Percentiles rank a stretch among this genome's conserved stretches.
These are phyloP conservation scores for Xiphophorus couchianus DNA, from an alignment of 2,113 vertebrate genomes.

Conservation along the genomic window DNA sequence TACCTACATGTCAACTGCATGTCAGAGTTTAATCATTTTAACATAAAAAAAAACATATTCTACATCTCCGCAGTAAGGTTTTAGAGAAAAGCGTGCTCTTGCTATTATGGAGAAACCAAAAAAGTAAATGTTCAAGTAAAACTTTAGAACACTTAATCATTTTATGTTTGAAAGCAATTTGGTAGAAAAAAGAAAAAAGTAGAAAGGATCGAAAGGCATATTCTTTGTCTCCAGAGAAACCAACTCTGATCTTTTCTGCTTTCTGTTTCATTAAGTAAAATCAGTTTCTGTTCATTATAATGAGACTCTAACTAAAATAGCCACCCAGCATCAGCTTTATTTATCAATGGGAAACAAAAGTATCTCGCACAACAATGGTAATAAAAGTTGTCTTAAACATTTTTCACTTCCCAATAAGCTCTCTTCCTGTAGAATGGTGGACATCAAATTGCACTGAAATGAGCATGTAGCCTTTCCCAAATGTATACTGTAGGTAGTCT, in stretches of 20 bases:
- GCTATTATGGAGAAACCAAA: no score
- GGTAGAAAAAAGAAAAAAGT: not conserved
- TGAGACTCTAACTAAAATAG: constrained; percentile 30
- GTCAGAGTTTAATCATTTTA: not conserved
- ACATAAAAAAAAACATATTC: not conserved
- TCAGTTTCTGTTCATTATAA: constrained; percentile 49
- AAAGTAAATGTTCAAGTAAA: no score
- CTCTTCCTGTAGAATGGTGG: not conserved
- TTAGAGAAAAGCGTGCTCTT: not conserved
- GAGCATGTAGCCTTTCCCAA: not conserved
- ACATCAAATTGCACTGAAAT: not conserved
- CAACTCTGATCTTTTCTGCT: constrained; percentile 12
- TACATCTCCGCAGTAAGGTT: not conserved
- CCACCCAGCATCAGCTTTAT: constrained; percentile 22
- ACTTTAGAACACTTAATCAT: no score
- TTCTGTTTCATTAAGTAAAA: constrained; percentile 44
- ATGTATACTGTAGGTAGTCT: not conserved
- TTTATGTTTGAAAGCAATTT: no score
- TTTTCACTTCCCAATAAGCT: not conserved
- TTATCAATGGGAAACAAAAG: not conserved
- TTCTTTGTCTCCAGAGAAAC: constrained; percentile 61
- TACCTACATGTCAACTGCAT: not conserved
- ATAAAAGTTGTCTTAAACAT: not conserved
- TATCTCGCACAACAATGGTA: not conserved
- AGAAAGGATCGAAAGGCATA: not conserved